Percentiles rank a stretch among this genome's conserved stretches.
Evolutionary conservation across 2,113 vertebrate species (phyloP).

Genomic region (Pavo muticus): DNA sequence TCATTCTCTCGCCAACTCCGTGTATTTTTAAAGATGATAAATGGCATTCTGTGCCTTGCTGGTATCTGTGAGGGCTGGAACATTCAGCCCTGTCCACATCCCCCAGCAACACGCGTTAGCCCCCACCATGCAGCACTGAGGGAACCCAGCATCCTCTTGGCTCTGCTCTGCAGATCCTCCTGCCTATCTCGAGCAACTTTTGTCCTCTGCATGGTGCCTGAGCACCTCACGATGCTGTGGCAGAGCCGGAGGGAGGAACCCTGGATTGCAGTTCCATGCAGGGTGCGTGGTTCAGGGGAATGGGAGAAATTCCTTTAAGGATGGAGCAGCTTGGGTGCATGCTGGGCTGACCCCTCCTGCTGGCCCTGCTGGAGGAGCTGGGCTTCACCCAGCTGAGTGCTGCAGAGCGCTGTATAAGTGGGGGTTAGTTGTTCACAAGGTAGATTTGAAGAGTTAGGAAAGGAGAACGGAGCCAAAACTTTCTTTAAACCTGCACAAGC

Average conservation of each 20-base stretch:
- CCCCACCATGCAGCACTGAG: fast-evolving
- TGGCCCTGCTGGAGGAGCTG: background rate
- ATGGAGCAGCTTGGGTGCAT: background rate
- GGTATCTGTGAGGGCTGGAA: background rate
- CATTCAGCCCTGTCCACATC: background rate
- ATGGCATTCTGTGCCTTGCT: conserved; percentile 2
- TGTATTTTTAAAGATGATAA: conserved; percentile 41
- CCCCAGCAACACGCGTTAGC: background rate
- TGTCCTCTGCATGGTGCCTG: background rate
- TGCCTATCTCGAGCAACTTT: fast-evolving
- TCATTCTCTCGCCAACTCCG: conserved; percentile 41
- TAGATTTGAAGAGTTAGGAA: background rate
- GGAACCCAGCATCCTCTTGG: background rate
- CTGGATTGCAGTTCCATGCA: fast-evolving
- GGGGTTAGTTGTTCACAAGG: background rate
- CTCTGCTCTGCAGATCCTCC: background rate
- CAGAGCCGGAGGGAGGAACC: background rate
- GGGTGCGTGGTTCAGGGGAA: fast-evolving
- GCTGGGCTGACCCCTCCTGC: background rate
- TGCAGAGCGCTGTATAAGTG: fast-evolving
- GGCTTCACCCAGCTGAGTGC: background rate
- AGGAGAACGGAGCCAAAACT: conserved; percentile 6
- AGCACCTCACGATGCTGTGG: fast-evolving
- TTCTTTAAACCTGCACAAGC: background rate
- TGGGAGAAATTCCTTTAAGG: background rate